phyloP scores from a whole-genome alignment of 2,113 vertebrate genomes.

The Sinocyclocheilus grahami region DNA sequence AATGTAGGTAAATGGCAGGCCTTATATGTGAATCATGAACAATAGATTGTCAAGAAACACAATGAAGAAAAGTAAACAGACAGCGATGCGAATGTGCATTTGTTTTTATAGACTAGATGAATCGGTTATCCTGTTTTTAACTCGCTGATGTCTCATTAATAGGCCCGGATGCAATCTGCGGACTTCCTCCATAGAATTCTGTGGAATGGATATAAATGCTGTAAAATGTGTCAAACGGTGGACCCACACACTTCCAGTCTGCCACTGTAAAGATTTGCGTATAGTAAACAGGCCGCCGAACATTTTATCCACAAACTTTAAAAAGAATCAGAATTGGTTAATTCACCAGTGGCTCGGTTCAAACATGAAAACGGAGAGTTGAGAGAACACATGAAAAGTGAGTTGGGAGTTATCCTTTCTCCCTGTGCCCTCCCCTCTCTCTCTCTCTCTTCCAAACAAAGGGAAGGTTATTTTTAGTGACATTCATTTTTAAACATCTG shows the following conservation, averaged over 20 bases:
- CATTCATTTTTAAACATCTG: constrained; percentile 47
- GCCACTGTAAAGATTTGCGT: neutral
- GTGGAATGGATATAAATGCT: neutral
- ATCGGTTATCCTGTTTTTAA: neutral
- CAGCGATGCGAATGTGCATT: constrained; percentile 16
- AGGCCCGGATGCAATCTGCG: neutral
- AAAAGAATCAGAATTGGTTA: constrained; percentile 41
- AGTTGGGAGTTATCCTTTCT: constrained; percentile 35
- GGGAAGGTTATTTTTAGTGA: constrained; percentile 49
- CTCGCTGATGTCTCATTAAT: neutral
- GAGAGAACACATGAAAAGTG: constrained; percentile 22
- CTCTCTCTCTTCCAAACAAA: constrained; percentile 48
- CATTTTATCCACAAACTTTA: constrained; percentile 49
- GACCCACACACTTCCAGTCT: neutral
- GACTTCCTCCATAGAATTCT: neutral
- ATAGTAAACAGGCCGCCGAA: constrained; percentile 34
- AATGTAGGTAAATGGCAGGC: constrained; percentile 48
- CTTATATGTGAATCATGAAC: constrained; percentile 23
- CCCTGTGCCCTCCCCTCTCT: neutral
- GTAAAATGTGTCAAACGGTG: neutral
- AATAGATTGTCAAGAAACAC: constrained; percentile 22
- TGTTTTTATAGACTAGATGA: constrained; percentile 44
- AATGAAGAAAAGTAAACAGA: constrained; percentile 8
- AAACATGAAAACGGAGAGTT: constrained; percentile 17
- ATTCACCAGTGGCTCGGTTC: constrained; percentile 41